Percentiles rank a stretch among this genome's conserved stretches.
Conservation (phyloP, 2,888 invertebrate genomes). For the Calameuta filiformis region DNA sequence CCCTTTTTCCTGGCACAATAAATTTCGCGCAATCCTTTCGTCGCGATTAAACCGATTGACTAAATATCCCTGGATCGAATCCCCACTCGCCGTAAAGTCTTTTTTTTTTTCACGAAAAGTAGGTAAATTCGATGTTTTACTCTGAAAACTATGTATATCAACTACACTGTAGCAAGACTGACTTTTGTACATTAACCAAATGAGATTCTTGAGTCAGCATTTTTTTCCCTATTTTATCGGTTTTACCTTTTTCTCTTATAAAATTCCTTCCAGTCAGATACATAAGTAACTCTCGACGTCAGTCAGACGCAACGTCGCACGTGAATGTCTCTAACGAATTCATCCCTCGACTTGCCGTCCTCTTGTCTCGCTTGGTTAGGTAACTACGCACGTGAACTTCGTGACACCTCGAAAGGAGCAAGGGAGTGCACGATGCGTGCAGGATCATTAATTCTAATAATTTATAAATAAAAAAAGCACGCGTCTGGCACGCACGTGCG, state of each 20-base stretch:
- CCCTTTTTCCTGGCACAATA: not conserved
- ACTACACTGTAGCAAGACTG: not conserved
- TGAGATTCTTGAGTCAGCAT: not conserved
- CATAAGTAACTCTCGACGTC: not conserved
- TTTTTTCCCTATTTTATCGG: not conserved
- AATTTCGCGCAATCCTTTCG: not conserved
- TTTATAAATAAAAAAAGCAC: constrained; percentile 56
- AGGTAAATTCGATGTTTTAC: not conserved
- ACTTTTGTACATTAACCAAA: not conserved
- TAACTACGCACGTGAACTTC: constrained; percentile 27
- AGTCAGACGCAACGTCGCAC: not conserved
- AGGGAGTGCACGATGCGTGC: constrained; percentile 47
- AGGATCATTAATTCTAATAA: constrained; percentile 64
- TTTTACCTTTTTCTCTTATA: not conserved
- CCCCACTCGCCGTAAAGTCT: not conserved
- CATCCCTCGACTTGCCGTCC: constrained; percentile 9
- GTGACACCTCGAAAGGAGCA: constrained; percentile 42
- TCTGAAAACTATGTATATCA: not conserved
- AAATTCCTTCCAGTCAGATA: not conserved
- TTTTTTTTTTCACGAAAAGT: not conserved
- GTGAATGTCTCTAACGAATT: not conserved
- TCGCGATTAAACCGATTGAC: not conserved
- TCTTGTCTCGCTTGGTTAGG: constrained; percentile 11
- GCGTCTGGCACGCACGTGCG: constrained; percentile 62
- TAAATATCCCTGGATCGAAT: not conserved